Evolutionary conservation across 1,140 invertebrate genomes (phyloP), one percentile per base, ranked within the genome.

Genomic region (Orussus abietinus): DNA sequence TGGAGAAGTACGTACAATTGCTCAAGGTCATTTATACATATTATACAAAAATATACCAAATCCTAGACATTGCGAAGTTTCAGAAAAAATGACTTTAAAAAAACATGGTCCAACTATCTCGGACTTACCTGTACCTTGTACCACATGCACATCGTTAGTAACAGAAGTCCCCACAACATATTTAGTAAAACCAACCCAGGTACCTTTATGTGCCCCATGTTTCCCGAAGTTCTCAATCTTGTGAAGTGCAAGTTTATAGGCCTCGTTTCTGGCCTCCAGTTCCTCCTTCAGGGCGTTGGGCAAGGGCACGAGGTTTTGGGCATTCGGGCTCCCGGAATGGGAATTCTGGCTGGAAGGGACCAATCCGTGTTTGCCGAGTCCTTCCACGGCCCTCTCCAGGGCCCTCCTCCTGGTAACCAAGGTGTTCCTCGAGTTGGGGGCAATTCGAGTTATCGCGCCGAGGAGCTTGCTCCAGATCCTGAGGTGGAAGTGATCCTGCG

Each of bases 311-410:
- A 84, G 59, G 14, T 79, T 69, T 2, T 80, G 75, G 1, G 74
- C 71, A 3, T 62, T 60, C 11, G 55, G 44, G 42, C 78, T 77
- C 10, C 79, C 79, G 14, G 79, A 4, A 13, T 12, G 7, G 13
- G 21, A 17, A 18, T 13, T 41, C 47, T 51, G 18, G 44, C 36
- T 13, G 2, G 60, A 54, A 3, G 55, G 75, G 0, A 85, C 90
- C 15, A 95, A 69, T 0, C 92, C 91, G 65, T 96, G 92, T 43
- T 89, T 87, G 1, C 90, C 90, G 15, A 95, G 74, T 26, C 86
- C 85, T 71, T 92, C 86, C 2, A 94, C 81, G 13, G 90, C 89
- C 49, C 84, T 83, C 53, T 92, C 89, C 17, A 96, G 69, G 30
- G 85, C 78, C 39, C 83, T 76, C 31, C 84, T 77, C 15, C 82